Percentiles rank a stretch among this genome's conserved stretches.
Evolutionary conservation across 1,140 invertebrate genomes (phyloP).

Genomic region (Hylaeus anthracinus): DNA sequence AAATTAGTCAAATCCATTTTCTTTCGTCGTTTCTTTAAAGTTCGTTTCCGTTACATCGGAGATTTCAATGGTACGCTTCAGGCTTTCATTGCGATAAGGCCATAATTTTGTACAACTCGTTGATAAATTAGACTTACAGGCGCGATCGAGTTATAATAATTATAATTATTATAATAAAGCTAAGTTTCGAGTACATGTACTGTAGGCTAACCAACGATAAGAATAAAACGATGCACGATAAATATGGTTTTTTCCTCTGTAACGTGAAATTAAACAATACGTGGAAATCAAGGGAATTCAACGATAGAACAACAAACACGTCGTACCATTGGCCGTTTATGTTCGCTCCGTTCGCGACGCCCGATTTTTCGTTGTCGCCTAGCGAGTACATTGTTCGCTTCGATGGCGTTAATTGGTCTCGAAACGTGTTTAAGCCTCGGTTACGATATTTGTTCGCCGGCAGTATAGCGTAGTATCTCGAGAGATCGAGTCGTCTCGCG

Average conservation of each 20-base stretch:
- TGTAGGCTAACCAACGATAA: background rate
- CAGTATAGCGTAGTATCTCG: conserved; percentile 32
- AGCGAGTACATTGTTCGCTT: background rate
- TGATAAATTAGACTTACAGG: background rate
- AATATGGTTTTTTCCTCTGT: background rate
- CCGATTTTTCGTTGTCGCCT: background rate
- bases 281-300: conserved; percentile 12
- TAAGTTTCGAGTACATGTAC: background rate
- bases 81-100: background rate
- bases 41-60: no score
- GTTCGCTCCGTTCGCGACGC: no score
- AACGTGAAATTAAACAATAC: background rate
- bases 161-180: conserved; percentile 10
- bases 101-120: background rate
- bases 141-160: conserved; percentile 8
- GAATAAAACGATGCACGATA: background rate
- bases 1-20: conserved; percentile 6
- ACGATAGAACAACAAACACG: background rate
- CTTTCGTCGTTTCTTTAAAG: background rate
- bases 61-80: background rate
- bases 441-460: background rate
- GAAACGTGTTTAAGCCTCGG: background rate
- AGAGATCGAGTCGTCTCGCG: background rate
- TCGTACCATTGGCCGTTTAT: background rate
- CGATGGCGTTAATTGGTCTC: background rate